A percentile compares a stretch with the other conserved stretches of the same genome.
Evolutionary conservation across 2,888 invertebrate species (phyloP).

Genomic region (Euplagia quadripunctaria): DNA sequence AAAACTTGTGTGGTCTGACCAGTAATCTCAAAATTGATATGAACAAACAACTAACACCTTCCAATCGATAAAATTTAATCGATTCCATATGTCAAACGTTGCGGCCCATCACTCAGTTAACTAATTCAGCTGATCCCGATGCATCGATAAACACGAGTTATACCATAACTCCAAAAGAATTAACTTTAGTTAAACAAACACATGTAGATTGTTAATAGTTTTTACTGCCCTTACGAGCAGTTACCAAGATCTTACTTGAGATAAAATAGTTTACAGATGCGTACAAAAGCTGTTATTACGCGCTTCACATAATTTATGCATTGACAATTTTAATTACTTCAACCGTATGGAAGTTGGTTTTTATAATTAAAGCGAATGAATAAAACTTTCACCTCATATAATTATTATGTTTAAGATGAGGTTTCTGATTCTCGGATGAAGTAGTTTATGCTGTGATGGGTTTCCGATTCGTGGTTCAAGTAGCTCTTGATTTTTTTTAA

Average conservation of each 20-base stretch:
- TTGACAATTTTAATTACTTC: conserved; percentile 73
- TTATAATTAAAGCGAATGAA: conserved; percentile 64
- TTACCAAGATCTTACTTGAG: conserved; percentile 66
- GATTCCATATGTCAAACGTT: conserved; percentile 57
- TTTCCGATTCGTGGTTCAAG: conserved; percentile 22
- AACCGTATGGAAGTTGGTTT: conserved; percentile 70
- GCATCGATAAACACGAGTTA: conserved; percentile 50
- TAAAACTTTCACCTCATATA: conserved; percentile 57
- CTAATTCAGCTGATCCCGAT: conserved; percentile 52
- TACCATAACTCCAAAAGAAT: conserved; percentile 46
- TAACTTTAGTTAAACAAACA: conserved; percentile 64
- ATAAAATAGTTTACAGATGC: conserved; percentile 79
- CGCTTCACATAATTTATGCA: conserved; percentile 76
- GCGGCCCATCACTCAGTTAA: conserved; percentile 41
- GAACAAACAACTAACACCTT: conserved; percentile 45
- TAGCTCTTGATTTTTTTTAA: conserved; percentile 1
- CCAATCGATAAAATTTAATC: conserved; percentile 60
- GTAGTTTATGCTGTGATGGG: conserved; percentile 36
- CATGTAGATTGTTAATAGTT: conserved; percentile 67
- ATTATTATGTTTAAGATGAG: conserved; percentile 57
- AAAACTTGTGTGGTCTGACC: conserved; percentile 39
- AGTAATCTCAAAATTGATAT: conserved; percentile 50
- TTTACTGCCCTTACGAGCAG: conserved; percentile 61
- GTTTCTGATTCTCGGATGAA: conserved; percentile 39
- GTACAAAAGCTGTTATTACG: conserved; percentile 72